Conservation (phyloP, 2,888 invertebrate species). For the Xylota sylvarum region DNA sequence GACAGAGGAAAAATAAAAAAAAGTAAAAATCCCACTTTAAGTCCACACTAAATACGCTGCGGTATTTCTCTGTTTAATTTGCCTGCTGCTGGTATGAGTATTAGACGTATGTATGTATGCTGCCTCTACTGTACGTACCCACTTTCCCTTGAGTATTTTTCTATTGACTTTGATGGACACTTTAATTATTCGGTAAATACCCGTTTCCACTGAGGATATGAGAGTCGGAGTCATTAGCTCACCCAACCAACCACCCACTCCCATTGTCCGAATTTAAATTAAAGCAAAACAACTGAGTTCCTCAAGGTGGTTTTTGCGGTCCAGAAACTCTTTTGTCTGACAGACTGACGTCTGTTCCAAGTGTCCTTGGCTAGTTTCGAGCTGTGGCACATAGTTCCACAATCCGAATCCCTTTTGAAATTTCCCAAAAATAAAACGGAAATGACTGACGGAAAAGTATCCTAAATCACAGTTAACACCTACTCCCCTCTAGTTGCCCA, state of each 20-base stretch:
- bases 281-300: background rate
- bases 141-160: background rate
- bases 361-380: background rate
- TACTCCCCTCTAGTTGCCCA: background rate
- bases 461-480: slow-evolving; percentile 66
- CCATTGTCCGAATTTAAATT: slow-evolving; percentile 8
- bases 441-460: slow-evolving; percentile 49
- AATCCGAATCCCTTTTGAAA: slow-evolving; percentile 13
- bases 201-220: slow-evolving; percentile 26
- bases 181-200: slow-evolving; percentile 70
- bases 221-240: slow-evolving; percentile 1
- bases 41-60: slow-evolving; percentile 54
- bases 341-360: background rate
- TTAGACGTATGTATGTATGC: no score
- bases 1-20: slow-evolving; percentile 10
- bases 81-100: slow-evolving; percentile 7
- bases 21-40: slow-evolving; percentile 52
- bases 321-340: background rate
- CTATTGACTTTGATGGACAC: slow-evolving; percentile 66
- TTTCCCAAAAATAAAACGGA: slow-evolving; percentile 19
- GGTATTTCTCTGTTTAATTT: slow-evolving; percentile 39
- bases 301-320: background rate
- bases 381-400: background rate
- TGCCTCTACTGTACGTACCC: background rate
- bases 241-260: background rate